Conservation (phyloP, 2,113 vertebrate species). For the Lasiurus borealis region DNA sequence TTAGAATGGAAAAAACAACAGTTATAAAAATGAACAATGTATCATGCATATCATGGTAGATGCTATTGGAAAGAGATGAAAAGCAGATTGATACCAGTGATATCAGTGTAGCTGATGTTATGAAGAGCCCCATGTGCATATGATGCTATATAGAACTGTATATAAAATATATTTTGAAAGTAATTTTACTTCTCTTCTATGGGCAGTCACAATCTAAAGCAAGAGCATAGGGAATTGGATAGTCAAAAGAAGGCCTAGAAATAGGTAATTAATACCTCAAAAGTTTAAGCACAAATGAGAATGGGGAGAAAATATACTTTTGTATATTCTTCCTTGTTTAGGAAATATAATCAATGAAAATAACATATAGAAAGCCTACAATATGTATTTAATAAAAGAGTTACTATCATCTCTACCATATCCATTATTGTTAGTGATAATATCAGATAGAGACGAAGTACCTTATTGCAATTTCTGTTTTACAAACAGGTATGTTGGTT, state of each 20-base stretch:
- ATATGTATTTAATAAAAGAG: too few relatives aligned
- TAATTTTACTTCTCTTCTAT: background rate
- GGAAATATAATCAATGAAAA: background rate
- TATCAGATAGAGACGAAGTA: background rate
- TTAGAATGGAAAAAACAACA: background rate
- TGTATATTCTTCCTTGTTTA: background rate
- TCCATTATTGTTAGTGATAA: background rate
- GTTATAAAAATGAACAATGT: slow-evolving; percentile 10
- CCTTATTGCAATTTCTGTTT: background rate
- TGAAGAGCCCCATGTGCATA: background rate
- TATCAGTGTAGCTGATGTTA: background rate
- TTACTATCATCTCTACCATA: background rate
- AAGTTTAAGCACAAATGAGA: background rate
- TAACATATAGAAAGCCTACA: too few relatives aligned
- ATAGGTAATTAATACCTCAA: background rate
- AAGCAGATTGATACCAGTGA: background rate
- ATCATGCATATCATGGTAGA: background rate
- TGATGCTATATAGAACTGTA: background rate
- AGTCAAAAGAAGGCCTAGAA: background rate
- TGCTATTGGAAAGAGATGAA: slow-evolving; percentile 40
- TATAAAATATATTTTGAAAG: slow-evolving; percentile 1
- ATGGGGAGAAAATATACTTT: background rate
- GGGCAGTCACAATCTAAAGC: background rate
- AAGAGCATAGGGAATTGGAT: background rate
- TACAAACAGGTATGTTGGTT: background rate